These are phyloP conservation scores for Invenusta paracnida DNA, from an alignment of 2,888 invertebrate species.

Conservation along the genomic window DNA sequence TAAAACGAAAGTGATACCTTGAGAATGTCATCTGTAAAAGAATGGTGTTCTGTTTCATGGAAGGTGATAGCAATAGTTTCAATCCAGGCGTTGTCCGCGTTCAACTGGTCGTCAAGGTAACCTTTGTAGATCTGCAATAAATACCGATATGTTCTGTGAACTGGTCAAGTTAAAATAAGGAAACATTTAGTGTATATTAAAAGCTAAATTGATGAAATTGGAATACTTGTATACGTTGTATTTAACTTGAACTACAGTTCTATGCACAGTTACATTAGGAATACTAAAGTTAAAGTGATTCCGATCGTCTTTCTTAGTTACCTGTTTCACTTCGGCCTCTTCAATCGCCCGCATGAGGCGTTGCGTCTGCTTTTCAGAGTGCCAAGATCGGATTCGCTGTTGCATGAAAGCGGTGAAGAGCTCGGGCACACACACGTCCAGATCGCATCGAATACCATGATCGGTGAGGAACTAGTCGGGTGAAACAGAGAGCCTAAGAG, in stretches of 20 bases:
- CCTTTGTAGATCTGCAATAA: slow-evolving; percentile 47
- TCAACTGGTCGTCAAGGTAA: slow-evolving; percentile 48
- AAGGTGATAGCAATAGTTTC: slow-evolving; percentile 47
- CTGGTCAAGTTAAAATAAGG: too few relatives aligned
- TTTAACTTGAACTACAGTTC: too few relatives aligned
- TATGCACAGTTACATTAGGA: too few relatives aligned
- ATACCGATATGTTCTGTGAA: not conserved
- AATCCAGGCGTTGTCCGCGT: slow-evolving; percentile 49
- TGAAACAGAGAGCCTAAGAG: slow-evolving; percentile 4
- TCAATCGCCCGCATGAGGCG: slow-evolving; percentile 24
- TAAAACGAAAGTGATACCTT: too few relatives aligned
- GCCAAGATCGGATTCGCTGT: not conserved
- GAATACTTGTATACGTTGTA: too few relatives aligned
- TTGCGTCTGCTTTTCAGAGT: not conserved
- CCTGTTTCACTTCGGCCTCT: slow-evolving; percentile 16
- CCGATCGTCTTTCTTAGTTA: too few relatives aligned
- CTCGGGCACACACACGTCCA: slow-evolving; percentile 38
- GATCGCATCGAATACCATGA: slow-evolving; percentile 32
- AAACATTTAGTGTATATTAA: too few relatives aligned
- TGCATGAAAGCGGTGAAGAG: slow-evolving; percentile 17
- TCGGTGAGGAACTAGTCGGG: slow-evolving; percentile 39
- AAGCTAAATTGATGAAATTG: too few relatives aligned
- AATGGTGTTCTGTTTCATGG: slow-evolving; percentile 45
- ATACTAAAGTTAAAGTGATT: too few relatives aligned
- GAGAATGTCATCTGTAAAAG: slow-evolving; percentile 40